Percentiles rank a stretch among this genome's conserved stretches.
Evolutionary conservation across 2,888 invertebrate species (phyloP).

Genomic region (Platynereis dumerilii): DNA sequence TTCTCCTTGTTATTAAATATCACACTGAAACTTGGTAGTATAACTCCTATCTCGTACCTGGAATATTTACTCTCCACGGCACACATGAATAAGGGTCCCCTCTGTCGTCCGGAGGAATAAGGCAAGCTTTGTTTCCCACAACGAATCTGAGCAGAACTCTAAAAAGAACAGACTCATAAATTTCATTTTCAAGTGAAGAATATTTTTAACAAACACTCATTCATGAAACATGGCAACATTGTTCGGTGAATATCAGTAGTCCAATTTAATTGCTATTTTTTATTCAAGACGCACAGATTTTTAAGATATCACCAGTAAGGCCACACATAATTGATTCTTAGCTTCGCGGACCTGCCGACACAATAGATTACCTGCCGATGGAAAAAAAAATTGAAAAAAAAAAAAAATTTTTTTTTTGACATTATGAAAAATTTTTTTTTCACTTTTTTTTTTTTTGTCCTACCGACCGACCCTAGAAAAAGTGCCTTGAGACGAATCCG

Average conservation of each 20-base stretch:
- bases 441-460: no score
- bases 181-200: neutral
- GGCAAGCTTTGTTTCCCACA: conserved; percentile 11
- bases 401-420: no score
- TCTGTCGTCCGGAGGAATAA: conserved; percentile 13
- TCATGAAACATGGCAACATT: neutral
- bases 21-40: neutral
- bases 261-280: neutral
- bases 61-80: conserved; percentile 3
- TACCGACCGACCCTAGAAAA: no score
- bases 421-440: no score
- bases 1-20: neutral
- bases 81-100: conserved; percentile 17
- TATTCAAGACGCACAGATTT: no score
- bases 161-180: conserved; percentile 8
- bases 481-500: no score
- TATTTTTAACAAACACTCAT: neutral
- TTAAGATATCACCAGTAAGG: no score
- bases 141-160: conserved; percentile 18
- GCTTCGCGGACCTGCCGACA: no score
- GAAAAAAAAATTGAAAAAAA: no score
- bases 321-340: no score
- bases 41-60: conserved; percentile 10
- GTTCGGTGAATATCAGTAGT: neutral
- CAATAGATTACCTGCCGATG: no score